Conservation (phyloP, 2,888 invertebrate genomes). For the Drosophila ustulata region DNA sequence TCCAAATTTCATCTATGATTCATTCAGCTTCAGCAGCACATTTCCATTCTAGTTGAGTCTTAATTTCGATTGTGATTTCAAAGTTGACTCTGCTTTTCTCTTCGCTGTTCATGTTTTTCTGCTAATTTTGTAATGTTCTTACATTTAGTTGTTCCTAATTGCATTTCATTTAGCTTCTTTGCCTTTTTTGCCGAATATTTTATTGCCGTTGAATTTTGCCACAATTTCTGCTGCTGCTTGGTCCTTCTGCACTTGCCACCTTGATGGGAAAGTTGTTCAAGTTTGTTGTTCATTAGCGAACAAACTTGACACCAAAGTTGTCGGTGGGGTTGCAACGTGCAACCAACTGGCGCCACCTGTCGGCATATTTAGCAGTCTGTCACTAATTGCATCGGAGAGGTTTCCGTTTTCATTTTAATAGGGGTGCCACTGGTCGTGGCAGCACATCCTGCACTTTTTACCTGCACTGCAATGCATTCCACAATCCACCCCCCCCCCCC, state of each 20-base stretch:
- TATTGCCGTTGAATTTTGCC: constrained; percentile 33
- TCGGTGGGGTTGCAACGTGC: neutral
- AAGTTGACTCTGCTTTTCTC: neutral
- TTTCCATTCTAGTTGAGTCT: constrained; percentile 21
- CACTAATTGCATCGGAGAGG: constrained; percentile 56
- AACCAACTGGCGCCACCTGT: constrained; percentile 39
- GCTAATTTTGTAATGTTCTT: constrained; percentile 44
- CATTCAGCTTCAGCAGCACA: constrained; percentile 24
- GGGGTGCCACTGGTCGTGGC: neutral
- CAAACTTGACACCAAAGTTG: constrained; percentile 55
- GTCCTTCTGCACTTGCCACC: too few relatives aligned
- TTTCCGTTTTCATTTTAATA: constrained; percentile 25
- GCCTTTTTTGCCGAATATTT: constrained; percentile 50
- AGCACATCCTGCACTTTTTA: constrained; percentile 1
- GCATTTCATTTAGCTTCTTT: constrained; percentile 71
- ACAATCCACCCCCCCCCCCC: neutral
- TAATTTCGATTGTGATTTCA: constrained; percentile 5
- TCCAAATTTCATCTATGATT: constrained; percentile 51
- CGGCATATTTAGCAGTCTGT: constrained; percentile 45
- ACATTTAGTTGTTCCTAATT: constrained; percentile 73
- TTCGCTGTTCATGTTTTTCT: neutral
- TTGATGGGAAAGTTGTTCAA: constrained; percentile 51
- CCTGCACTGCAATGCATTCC: constrained; percentile 19
- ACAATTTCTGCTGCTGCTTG: neutral
- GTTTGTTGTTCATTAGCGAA: constrained; percentile 75